A percentile compares a stretch with the other conserved stretches of the same genome.
Evolutionary conservation across 2,113 vertebrate genomes (phyloP).

Genomic region (Calidris pugnax): DNA sequence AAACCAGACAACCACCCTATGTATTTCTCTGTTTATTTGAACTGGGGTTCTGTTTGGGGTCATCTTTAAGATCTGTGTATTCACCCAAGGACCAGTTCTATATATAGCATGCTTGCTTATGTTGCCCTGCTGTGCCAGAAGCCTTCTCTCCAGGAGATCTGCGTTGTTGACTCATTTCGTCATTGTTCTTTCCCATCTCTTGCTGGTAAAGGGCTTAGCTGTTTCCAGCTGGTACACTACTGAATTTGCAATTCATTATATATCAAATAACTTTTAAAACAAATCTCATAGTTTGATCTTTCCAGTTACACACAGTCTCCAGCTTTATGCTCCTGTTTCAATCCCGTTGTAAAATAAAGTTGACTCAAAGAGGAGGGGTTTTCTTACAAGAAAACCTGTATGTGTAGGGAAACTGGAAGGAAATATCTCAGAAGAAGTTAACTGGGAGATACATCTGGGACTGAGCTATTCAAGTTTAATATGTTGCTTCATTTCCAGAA

Average conservation of each 20-base stretch:
- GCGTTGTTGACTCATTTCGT: background rate
- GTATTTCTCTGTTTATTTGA: background rate
- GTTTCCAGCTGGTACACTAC: background rate
- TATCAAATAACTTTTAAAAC: background rate
- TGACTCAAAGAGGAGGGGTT: background rate
- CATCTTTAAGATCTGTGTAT: background rate
- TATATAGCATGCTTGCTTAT: slow-evolving; percentile 14
- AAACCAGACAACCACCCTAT: background rate
- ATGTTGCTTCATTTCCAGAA: background rate
- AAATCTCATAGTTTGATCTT: background rate
- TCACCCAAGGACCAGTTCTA: background rate
- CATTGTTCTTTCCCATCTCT: background rate
- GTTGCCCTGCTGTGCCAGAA: slow-evolving; percentile 27
- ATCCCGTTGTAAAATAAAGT: background rate
- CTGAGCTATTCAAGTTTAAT: background rate
- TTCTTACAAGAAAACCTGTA: background rate
- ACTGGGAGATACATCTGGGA: background rate
- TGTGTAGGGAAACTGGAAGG: background rate
- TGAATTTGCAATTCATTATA: background rate
- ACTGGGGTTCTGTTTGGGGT: background rate
- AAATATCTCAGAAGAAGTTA: background rate
- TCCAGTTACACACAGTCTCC: background rate
- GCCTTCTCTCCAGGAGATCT: background rate
- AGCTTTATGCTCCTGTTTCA: background rate
- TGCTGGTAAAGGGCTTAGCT: background rate